Conservation (phyloP, 2,888 invertebrate species). For the Actias luna region DNA sequence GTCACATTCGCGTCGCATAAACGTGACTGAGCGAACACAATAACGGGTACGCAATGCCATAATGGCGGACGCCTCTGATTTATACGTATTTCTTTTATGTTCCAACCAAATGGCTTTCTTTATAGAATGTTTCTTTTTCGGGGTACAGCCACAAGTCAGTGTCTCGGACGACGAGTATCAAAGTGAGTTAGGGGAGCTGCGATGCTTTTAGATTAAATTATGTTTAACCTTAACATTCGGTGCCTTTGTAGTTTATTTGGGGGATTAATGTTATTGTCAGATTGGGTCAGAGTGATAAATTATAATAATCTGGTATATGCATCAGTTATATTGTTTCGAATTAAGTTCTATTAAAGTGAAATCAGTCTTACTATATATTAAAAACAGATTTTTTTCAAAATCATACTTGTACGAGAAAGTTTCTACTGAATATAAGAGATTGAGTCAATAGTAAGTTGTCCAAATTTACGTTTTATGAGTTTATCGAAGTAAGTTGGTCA, state of each 20-base stretch:
- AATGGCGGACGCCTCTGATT: conserved; percentile 75
- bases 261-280: background rate
- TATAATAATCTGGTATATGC: background rate
- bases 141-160: conserved; percentile 48
- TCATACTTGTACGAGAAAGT: background rate
- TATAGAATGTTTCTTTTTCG: conserved; percentile 61
- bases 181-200: conserved; percentile 48
- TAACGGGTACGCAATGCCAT: conserved; percentile 61
- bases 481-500: background rate
- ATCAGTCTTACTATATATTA: background rate
- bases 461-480: background rate
- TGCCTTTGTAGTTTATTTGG: background rate
- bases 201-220: conserved; percentile 58
- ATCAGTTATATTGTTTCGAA: background rate
- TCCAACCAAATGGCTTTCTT: conserved; percentile 68
- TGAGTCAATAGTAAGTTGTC: background rate
- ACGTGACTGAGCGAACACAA: conserved; percentile 70
- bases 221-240: conserved; percentile 39
- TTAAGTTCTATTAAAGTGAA: background rate
- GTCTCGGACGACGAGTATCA: conserved; percentile 43
- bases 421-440: background rate
- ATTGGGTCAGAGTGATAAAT: background rate
- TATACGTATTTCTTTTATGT: conserved; percentile 78
- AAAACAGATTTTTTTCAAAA: background rate
- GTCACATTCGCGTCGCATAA: conserved; percentile 68